Conservation (phyloP, 2,113 vertebrate species). For the Saccopteryx leptura region DNA sequence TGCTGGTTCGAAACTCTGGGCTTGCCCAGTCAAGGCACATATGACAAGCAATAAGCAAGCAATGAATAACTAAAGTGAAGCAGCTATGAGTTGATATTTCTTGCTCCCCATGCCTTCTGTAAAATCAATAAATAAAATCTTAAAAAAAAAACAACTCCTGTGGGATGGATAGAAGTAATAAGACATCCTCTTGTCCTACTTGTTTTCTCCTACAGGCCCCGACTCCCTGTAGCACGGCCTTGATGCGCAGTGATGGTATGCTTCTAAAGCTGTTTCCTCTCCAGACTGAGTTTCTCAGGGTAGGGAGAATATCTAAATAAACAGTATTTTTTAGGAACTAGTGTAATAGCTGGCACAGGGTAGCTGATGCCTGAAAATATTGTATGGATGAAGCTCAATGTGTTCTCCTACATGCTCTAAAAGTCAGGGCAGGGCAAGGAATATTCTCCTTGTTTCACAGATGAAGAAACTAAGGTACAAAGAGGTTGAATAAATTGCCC, state of each 20-base stretch:
- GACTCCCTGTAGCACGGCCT: background rate
- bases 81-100: too few relatives aligned
- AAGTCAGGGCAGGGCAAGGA: background rate
- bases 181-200: background rate
- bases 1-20: too few relatives aligned
- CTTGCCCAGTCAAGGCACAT: too few relatives aligned
- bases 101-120: too few relatives aligned
- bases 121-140: too few relatives aligned
- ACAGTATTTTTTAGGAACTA: background rate
- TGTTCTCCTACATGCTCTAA: background rate
- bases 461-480: constrained; percentile 12
- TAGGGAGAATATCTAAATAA: background rate
- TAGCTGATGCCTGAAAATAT: background rate
- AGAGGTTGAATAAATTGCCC: background rate
- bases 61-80: too few relatives aligned
- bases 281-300: background rate
- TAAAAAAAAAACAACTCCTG: too few relatives aligned
- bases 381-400: background rate
- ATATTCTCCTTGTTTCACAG: background rate
- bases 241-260: background rate
- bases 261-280: background rate
- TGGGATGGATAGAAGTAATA: background rate
- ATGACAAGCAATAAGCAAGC: too few relatives aligned
- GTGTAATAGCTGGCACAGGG: background rate
- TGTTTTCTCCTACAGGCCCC: background rate